Base-by-base conservation (phyloP, 2,797 vertebrate species). In the Varecia variegata region DNA sequence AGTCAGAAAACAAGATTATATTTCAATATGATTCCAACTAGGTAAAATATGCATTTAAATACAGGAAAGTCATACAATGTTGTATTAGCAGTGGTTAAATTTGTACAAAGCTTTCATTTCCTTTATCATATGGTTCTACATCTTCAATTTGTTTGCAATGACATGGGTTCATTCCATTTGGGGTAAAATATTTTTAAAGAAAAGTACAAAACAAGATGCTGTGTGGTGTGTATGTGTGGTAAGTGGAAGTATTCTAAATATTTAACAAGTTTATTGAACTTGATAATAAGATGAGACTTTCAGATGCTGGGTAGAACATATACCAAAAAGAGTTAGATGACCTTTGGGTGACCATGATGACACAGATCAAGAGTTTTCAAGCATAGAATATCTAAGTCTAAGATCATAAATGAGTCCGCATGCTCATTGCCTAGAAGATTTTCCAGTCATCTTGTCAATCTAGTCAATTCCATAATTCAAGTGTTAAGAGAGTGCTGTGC, bases 1-100 rank as follows among this genome's bases (percentile, higher is more conserved):
- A 89, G 4, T 86, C 17, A 95, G 35, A 79, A 90, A 92, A 84
- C 13, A 94, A 90, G 86, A 67, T 54, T 83, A 20, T 79, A 92
- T 94, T 90, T 90, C 18, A 82, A 40, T 54, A 60, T 25, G 27
- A 96, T 54, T 96, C 65, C 21, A 56, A 14, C 23, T 79, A 90
- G 65, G 52, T 65, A 70, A 90, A 90, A 79, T 15, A 88, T 14
- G 38, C 52, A 77, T 86, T 88, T 95, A 82, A 74, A 71, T 73
- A 77, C 27, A 38, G 52, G 2, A 35, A 74, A 94, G 62, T 38
- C 30, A 93, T 74, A 65, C 7, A 50, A 6, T 45, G n/a, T 74
- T 85, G 7, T 56, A 11, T 82, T 88, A 92, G 30, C 8, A 65
- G 65, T 79, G 35, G 76, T 88, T 95, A 70, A 92, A 70, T 94